Conservation (phyloP, 2,113 vertebrate genomes). For the Malurus melanocephalus region DNA sequence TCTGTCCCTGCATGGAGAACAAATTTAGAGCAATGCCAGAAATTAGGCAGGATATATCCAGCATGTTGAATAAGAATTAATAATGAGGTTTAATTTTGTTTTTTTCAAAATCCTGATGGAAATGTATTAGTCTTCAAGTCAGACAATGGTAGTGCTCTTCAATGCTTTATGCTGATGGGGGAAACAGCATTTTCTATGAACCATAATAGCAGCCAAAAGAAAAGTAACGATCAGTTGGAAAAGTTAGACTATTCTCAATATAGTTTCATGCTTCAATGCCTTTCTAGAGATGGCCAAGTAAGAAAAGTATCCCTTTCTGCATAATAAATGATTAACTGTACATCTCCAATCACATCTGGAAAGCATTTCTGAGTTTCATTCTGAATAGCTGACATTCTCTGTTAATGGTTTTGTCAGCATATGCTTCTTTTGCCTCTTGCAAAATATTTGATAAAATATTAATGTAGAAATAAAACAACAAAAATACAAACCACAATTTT, state of each 20-base stretch:
- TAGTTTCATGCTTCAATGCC: constrained; percentile 45
- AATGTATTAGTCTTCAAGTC: background rate
- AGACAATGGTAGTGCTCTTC: constrained; percentile 1
- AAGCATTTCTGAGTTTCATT: constrained; percentile 51
- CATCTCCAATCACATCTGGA: constrained; percentile 64
- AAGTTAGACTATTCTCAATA: constrained; percentile 21
- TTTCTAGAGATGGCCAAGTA: constrained; percentile 46
- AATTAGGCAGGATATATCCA: background rate
- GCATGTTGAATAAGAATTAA: background rate
- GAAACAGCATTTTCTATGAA: constrained; percentile 25
- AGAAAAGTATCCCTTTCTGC: constrained; percentile 55
- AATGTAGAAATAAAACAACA: constrained; percentile 7
- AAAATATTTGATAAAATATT: constrained; percentile 51
- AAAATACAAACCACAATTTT: background rate
- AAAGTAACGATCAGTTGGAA: constrained; percentile 17
- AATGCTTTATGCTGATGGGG: background rate
- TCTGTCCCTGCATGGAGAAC: background rate
- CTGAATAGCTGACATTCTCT: constrained; percentile 55
- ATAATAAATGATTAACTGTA: constrained; percentile 60
- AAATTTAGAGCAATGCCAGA: background rate
- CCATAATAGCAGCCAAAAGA: constrained; percentile 11
- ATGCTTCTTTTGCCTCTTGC: constrained; percentile 7
- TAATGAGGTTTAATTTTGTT: background rate
- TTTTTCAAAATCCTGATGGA: background rate
- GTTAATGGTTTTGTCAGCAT: constrained; percentile 53